Conservation (phyloP, 2,113 vertebrate species). For the Lasiurus borealis region DNA sequence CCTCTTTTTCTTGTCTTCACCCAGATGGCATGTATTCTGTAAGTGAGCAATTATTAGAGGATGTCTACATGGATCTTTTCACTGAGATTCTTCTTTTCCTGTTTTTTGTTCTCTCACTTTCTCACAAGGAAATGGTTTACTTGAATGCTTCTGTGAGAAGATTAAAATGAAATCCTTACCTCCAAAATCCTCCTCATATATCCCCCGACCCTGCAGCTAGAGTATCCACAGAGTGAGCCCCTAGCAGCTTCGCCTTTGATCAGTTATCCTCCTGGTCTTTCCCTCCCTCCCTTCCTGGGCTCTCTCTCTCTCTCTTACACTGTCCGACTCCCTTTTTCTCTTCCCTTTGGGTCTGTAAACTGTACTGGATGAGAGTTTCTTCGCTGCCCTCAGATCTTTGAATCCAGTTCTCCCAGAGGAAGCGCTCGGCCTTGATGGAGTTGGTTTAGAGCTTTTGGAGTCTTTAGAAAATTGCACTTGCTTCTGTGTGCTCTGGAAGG, state of each 20-base stretch:
- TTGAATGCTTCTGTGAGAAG: constrained; percentile 65
- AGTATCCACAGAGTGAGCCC: background rate
- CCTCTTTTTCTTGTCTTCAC: constrained; percentile 55
- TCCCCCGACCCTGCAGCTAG: constrained; percentile 4
- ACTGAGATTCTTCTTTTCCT: constrained; percentile 52
- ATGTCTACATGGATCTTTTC: constrained; percentile 40
- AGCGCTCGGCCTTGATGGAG: background rate
- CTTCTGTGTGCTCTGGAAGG: background rate
- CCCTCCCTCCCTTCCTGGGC: background rate
- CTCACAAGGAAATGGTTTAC: constrained; percentile 68
- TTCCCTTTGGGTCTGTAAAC: background rate
- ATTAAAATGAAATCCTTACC: constrained; percentile 76
- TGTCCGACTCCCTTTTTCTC: background rate
- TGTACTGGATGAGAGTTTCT: background rate
- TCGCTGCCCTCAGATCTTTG: constrained; percentile 9
- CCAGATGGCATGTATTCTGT: constrained; percentile 63
- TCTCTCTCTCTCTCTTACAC: background rate
- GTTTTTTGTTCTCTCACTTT: constrained; percentile 45
- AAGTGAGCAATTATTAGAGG: constrained; percentile 71
- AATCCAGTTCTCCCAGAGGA: constrained; percentile 59
- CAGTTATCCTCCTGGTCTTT: background rate
- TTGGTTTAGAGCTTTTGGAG: constrained; percentile 13
- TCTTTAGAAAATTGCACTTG: constrained; percentile 48
- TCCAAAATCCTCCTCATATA: constrained; percentile 28
- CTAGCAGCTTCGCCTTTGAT: constrained; percentile 49